Percentiles rank a stretch among this genome's conserved stretches.
Evolutionary conservation across 2,113 vertebrate species (phyloP).

Genomic region (Heterotilapia buettikoferi): DNA sequence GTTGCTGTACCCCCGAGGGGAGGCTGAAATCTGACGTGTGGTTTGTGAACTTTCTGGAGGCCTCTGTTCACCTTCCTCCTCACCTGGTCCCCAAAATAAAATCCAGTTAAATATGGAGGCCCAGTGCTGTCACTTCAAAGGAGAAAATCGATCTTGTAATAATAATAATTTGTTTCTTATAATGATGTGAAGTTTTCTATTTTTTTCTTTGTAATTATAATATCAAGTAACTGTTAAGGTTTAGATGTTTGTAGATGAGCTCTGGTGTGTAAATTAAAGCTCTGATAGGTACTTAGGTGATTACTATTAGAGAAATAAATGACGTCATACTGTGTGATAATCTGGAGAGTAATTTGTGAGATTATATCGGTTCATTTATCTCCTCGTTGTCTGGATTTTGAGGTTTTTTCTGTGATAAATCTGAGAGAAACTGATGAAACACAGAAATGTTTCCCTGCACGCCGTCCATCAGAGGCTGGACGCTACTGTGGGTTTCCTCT

Average conservation of each 20-base stretch:
- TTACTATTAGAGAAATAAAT: neutral
- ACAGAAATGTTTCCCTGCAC: neutral
- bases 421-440: neutral
- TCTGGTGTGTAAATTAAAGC: neutral
- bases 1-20: neutral
- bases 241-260: neutral
- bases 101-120: neutral
- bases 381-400: neutral
- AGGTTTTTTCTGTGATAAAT: neutral
- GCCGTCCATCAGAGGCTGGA: neutral
- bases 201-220: neutral
- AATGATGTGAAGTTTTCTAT: neutral
- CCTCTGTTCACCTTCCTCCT: neutral
- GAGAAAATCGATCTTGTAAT: neutral
- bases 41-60: neutral
- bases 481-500: neutral
- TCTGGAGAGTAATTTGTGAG: neutral
- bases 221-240: neutral
- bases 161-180: neutral
- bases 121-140: neutral
- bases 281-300: neutral
- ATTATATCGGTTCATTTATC: neutral
- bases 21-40: neutral
- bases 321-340: neutral
- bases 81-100: neutral